Percentiles rank a stretch among this genome's conserved stretches.
phyloP scores from a whole-genome alignment of 2,113 vertebrate genomes.

The Halichoeres trimaculatus region DNA sequence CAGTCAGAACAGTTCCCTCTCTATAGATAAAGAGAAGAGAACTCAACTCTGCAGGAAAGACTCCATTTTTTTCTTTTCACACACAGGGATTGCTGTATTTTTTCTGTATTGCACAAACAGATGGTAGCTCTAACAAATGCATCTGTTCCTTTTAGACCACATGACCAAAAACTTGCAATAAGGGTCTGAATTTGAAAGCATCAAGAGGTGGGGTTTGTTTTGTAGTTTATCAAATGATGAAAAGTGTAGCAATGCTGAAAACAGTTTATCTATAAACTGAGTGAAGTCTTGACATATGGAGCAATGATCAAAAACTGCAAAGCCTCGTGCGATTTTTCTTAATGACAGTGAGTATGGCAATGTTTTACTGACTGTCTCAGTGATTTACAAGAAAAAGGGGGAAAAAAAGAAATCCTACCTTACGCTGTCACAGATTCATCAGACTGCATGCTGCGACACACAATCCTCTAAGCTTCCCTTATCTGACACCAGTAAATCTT shows the following conservation, averaged over 20 bases:
- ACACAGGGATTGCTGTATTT: neutral
- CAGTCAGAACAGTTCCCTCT: neutral
- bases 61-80: no score
- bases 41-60: no score
- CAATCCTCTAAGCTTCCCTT: neutral
- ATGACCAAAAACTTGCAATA: neutral
- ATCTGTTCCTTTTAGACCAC: slow-evolving; percentile 4
- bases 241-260: neutral
- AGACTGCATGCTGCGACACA: neutral
- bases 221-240: neutral
- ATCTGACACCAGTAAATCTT: slow-evolving; percentile 9
- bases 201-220: neutral
- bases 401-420: neutral
- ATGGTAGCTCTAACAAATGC: neutral
- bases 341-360: neutral
- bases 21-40: no score
- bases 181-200: neutral
- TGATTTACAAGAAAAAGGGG: neutral
- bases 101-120: neutral
- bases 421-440: neutral
- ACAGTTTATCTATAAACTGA: neutral
- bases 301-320: neutral
- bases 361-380: neutral
- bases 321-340: neutral
- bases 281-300: neutral